These are phyloP conservation scores for Xanthia icteritia DNA, from an alignment of 2,888 invertebrate species.

Conservation along the genomic window DNA sequence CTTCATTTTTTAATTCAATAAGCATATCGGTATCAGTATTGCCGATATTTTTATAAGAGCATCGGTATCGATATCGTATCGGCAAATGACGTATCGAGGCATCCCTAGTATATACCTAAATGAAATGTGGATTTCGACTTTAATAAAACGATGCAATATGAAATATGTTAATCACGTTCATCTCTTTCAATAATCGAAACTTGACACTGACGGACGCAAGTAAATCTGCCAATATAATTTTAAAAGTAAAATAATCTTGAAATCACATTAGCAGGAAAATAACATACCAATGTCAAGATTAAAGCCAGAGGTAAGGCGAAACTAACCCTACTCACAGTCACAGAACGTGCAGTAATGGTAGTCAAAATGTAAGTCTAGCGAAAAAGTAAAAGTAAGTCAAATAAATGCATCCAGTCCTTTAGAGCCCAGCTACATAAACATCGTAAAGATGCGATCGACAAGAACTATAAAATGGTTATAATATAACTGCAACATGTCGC, in stretches of 20 bases:
- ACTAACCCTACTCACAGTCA: conserved; percentile 36
- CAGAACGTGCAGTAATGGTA: conserved; percentile 23
- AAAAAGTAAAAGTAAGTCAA: conserved; percentile 33
- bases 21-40: no score
- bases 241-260: conserved; percentile 10
- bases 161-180: background rate
- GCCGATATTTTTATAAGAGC: no score
- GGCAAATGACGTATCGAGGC: no score
- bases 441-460: conserved; percentile 4
- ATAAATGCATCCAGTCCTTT: conserved; percentile 29
- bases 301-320: conserved; percentile 25
- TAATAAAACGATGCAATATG: background rate
- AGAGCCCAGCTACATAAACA: conserved; percentile 27
- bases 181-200: background rate
- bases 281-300: conserved; percentile 28
- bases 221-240: conserved; percentile 8
- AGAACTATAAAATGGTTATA: conserved; percentile 18
- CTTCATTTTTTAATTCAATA: no score
- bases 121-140: background rate
- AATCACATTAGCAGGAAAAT: conserved; percentile 11
- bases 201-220: background rate
- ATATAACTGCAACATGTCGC: conserved; percentile 12
- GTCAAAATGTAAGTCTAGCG: conserved; percentile 21
- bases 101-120: no score
- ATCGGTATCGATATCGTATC: no score